Percentiles rank a stretch among this genome's conserved stretches.
These are phyloP conservation scores for Lineus longissimus DNA, from an alignment of 1,140 invertebrate genomes.

Conservation along the genomic window DNA sequence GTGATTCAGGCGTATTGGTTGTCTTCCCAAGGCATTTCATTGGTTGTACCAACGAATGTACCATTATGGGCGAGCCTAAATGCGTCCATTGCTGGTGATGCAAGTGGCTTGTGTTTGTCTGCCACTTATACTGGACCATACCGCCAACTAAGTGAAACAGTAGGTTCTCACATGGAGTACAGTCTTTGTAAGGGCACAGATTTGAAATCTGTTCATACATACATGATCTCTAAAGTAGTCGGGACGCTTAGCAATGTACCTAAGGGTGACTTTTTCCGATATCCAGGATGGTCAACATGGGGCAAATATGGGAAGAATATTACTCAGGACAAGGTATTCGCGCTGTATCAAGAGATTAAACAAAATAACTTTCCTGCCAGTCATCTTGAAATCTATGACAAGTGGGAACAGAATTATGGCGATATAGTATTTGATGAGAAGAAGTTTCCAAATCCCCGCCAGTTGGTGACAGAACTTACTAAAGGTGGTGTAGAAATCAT, in stretches of 20 bases:
- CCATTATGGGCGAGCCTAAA: neutral
- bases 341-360: conserved; percentile 68
- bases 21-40: neutral
- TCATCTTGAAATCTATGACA: conserved; percentile 81
- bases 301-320: conserved; percentile 66
- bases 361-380: conserved; percentile 66
- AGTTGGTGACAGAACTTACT: neutral
- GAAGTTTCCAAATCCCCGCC: conserved; percentile 63
- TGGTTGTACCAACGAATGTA: neutral
- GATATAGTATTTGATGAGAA: conserved; percentile 65
- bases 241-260: neutral
- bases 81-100: neutral
- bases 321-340: conserved; percentile 59
- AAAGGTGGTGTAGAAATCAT: conserved; percentile 69
- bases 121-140: neutral
- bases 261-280: conserved; percentile 7
- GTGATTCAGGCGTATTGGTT: neutral
- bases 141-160: neutral
- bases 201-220: neutral
- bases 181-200: neutral
- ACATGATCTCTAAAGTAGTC: neutral
- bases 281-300: conserved; percentile 86
- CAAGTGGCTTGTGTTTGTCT: neutral
- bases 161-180: neutral
- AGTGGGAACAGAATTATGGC: conserved; percentile 83